Evolutionary conservation across 2,888 invertebrate genomes (phyloP).

Genomic region (Bimastos eiseni): DNA sequence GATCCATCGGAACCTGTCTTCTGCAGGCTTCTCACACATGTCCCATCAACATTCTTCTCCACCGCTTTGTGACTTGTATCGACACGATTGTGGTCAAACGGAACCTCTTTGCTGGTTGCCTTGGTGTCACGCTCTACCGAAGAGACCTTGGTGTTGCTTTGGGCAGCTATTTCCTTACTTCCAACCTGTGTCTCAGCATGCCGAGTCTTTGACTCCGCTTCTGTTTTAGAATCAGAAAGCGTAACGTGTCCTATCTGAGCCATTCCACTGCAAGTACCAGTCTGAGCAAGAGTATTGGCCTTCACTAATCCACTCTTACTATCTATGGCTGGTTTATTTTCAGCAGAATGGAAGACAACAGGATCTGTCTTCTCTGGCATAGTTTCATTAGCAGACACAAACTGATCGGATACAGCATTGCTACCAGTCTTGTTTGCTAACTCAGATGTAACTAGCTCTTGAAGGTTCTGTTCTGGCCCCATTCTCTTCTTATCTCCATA

Average conservation of each 20-base stretch:
- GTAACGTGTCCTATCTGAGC: not conserved
- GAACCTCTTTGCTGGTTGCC: not conserved
- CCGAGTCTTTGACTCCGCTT: not conserved
- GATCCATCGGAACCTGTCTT: not conserved
- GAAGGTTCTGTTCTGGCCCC: not conserved
- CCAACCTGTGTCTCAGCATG: not conserved
- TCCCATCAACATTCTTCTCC: not conserved
- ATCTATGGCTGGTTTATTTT: not conserved
- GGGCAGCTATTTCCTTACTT: not conserved
- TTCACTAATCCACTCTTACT: not conserved
- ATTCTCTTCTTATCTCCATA: not conserved
- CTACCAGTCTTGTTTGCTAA: not conserved
- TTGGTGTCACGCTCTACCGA: not conserved
- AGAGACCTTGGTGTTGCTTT: not conserved
- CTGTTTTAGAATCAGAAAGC: not conserved
- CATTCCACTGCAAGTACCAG: not conserved
- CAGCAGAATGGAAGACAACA: not conserved
- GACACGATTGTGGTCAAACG: not conserved
- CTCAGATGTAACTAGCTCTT: not conserved
- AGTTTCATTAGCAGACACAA: not conserved
- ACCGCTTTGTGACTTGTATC: not conserved
- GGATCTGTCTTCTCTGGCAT: not conserved
- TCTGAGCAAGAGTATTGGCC: not conserved
- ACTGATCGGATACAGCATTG: not conserved
- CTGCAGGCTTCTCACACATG: not conserved